Base-by-base conservation (phyloP, 2,888 invertebrate species). In the Leptopilina myrica region DNA sequence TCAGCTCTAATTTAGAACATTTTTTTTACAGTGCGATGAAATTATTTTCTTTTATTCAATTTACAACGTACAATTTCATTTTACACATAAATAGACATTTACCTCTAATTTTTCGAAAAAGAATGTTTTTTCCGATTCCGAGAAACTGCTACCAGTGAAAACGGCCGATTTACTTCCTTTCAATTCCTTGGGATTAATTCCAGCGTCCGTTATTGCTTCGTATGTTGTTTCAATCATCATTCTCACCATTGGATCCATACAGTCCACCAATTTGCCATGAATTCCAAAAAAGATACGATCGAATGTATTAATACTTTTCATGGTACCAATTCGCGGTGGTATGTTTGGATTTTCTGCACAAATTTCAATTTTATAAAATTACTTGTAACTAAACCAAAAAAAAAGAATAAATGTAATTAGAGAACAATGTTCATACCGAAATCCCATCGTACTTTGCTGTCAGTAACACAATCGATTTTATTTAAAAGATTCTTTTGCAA, bases 401-500 rank as follows among this genome's bases (percentile, higher is more conserved):
- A 20, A 1, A 20, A 20, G 20, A 20, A 20, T 20, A 20, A 20
- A 20, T 20, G 0, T 20, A 53, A 76, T 59, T 53, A 33, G 26
- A 66, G 14, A 9, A 49, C 12, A 49, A 8, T 8, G 33, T 33
- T 56, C 78, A 77, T 83, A 85, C 85, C 76, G 12, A 77, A 59
- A 33, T 79, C 59, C 83, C 84, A 85, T 62, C 83, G 73, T 5
- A 33, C 43, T 59, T 83, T 76, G 1, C 80, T 65, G 1, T 15
- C 40, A 0, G 81, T 77, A 11, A 82, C 64, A 14, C 83, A 82
- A 33, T 85, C 85, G 46, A 80, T 76, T 76, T 82, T 81, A 6
- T 77, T 75, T n/a, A 84, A 33, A 15, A 85, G 69, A 77, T 84
- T 82, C 14, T 78, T 62, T 62, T 85, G 91, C 79, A 95, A 95